Percentiles rank a stretch among this genome's conserved stretches.
Evolutionary conservation across 2,888 invertebrate genomes (phyloP).

Genomic region (Rhamnusium bicolor): DNA sequence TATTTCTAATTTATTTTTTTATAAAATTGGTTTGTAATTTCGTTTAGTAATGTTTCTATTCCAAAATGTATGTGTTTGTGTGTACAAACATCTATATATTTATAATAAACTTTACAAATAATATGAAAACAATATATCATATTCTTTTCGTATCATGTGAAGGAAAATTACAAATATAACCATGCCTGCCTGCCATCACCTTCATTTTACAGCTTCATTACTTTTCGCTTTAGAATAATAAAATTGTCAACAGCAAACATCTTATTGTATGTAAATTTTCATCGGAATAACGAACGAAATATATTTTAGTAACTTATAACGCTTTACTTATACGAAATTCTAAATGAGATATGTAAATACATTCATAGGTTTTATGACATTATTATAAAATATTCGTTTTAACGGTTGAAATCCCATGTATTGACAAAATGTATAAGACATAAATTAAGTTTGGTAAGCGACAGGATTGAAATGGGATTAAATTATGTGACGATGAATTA

Average conservation of each 20-base stretch:
- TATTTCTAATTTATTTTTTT: too few species aligned
- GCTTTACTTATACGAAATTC: background rate
- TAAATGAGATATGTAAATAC: constrained; percentile 42
- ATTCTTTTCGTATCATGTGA: background rate
- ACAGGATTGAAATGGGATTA: constrained; percentile 41
- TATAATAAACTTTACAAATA: background rate
- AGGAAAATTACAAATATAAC: background rate
- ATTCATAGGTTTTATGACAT: constrained; percentile 45
- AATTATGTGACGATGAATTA: constrained; percentile 45
- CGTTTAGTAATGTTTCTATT: too few species aligned
- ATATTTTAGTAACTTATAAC: background rate
- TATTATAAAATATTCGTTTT: constrained; percentile 40
- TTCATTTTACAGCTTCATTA: background rate
- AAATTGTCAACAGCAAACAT: background rate
- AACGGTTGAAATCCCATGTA: constrained; percentile 44
- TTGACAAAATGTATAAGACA: constrained; percentile 42
- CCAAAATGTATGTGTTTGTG: too few species aligned
- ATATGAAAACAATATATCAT: background rate
- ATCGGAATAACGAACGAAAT: background rate
- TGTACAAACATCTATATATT: too few species aligned
- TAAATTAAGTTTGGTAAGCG: constrained; percentile 41
- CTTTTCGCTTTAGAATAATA: background rate
- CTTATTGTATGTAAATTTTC: background rate
- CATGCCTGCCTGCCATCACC: background rate
- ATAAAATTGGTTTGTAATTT: too few species aligned